Evolutionary conservation across 92 coral and sea anemone genomes (phyloP), one percentile per base, ranked within the genome.

Genomic region (Parazoanthus atlanticus): DNA sequence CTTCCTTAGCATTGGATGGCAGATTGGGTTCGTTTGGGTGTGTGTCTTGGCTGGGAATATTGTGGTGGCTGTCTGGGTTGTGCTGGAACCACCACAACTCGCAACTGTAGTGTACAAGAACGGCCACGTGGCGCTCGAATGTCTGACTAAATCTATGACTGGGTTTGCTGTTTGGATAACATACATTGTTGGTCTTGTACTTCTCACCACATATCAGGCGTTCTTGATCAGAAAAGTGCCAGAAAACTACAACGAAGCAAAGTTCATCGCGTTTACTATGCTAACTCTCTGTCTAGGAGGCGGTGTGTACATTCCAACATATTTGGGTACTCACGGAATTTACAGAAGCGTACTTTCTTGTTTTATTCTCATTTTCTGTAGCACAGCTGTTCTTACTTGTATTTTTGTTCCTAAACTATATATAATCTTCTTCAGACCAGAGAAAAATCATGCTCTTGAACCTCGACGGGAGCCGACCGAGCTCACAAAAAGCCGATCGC

Each of bases 211-310:
- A 7, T 96, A 94, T 71, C 97, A 96, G 82, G 98, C 98, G n/a
- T 94, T 94, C 81, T 84, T 92, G 26, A 95, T 96, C 67, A 93
- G 98, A 31, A 95, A 95, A 71, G 96, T 95, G 28, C 97, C 98
- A 23, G 98, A 92, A 84, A 96, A 96, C 88, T 94, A 94, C 90
- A 96, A 96, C 93, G 97, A 96, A 85, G 97, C 95, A 23, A 92
- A 93, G 80, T 96, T 94, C 89, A 96, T 96, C 85, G 93, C 97
- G 56, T 94, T 96, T 86, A 91, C 95, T 86, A 96, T 96, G 98
- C 90, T 96, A 49, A 94, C 95, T 11, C 75, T 92, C 3, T 96
- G 97, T 43, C 81, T 95, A 23, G 86, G 88, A 2, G 93, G 90
- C 31, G 90, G 82, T 11, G 97, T 93, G 36, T 94, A 89, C 49